These are phyloP conservation scores for Alaudala cheleensis DNA, from an alignment of 2,113 vertebrate genomes.

Conservation along the genomic window DNA sequence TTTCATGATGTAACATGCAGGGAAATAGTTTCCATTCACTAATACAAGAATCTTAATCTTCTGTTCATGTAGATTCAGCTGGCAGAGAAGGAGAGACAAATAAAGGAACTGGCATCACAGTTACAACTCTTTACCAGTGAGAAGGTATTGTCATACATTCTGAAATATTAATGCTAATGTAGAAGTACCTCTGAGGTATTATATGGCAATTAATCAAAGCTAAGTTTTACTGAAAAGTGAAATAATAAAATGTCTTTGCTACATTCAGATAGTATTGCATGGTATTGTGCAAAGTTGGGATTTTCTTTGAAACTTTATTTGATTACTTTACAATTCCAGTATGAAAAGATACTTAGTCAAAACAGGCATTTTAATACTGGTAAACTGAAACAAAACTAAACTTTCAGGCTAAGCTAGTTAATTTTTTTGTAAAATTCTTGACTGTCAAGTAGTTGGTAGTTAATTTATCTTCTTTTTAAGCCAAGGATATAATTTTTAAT, in stretches of 20 bases:
- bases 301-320: not conserved
- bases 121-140: slow-evolving; percentile 79
- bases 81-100: slow-evolving; percentile 88
- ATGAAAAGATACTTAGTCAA: not conserved
- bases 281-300: not conserved
- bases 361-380: not conserved
- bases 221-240: not conserved
- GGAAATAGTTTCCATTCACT: not conserved
- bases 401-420: not conserved
- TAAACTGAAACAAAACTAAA: not conserved
- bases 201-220: not conserved
- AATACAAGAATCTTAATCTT: not conserved
- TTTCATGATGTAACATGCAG: not conserved
- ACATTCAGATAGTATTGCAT: not conserved
- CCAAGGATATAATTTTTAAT: not conserved
- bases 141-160: slow-evolving; percentile 77
- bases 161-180: not conserved
- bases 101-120: slow-evolving; percentile 84
- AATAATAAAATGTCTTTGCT: not conserved
- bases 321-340: not conserved
- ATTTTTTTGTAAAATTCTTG: not conserved
- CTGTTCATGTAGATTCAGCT: slow-evolving; percentile 82
- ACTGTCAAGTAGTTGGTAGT: not conserved
- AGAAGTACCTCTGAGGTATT: not conserved
- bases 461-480: not conserved